Evolutionary conservation across 2,797 vertebrate species (phyloP), one percentile per base, ranked within the genome.

Genomic region (Pterois miles): DNA sequence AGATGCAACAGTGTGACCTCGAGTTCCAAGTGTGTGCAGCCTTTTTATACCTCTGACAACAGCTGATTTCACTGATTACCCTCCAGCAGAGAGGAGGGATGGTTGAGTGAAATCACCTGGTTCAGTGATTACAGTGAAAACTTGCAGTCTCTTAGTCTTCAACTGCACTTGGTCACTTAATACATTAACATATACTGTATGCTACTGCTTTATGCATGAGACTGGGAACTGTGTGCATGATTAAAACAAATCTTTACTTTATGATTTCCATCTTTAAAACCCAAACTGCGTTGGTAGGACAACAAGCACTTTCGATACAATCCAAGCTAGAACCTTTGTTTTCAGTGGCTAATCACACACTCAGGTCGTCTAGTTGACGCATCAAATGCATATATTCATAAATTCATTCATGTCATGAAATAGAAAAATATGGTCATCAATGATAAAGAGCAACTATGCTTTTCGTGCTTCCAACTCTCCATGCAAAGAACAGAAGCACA

Each of bases 21-120:
- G 0, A 50, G 56, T n/a, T 13, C 0, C 1, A 58, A 29, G 4
- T 38, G 6, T 27, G 16, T 27, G 20, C 38, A 58, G 33, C 57
- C 57, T 43, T 80, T 80, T 69, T 48, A 50, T 65, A n/a, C 16
- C 23, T 33, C 23, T 27, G 62, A 63, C 34, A 70, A 52, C 25
- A 48, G 53, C 43, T 82, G 65, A 74, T 74, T 66, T 57, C 38
- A 78, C 48, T 63, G 60, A 68, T 60, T 66, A 59, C 3, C 1
- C 25, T 64, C 4, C 59, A 58, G 66, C 69, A 65, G 14, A 65
- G 33, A 25, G 0, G 14, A n/a, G n/a, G 25, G 20, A 16, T 27
- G 54, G 43, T 22, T 81, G 34, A 75, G 52, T 57, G 54, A 67
- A 78, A 83, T 79, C 46, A n/a, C 36, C 50, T 82, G 73, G 65